Evolutionary conservation across 1,140 invertebrate species (phyloP).

Genomic region (Musca domestica): DNA sequence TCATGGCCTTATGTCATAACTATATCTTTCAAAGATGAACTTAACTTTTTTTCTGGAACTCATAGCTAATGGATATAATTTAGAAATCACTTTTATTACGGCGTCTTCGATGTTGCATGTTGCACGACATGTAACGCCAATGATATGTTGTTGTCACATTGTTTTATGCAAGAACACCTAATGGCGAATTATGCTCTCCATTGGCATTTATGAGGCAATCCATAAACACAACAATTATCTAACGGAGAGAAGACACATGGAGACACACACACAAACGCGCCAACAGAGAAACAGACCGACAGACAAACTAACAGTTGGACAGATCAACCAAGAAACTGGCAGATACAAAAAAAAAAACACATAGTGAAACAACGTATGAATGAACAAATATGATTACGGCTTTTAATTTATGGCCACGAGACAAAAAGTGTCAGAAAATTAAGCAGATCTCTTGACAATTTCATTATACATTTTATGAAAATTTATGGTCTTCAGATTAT

Average conservation of each 20-base stretch:
- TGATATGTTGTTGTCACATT: conserved; percentile 20
- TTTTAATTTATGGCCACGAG: conserved; percentile 17
- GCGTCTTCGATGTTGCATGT: conserved; percentile 4
- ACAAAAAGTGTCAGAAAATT: conserved; percentile 17
- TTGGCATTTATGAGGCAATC: not conserved
- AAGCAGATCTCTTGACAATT: conserved; percentile 20
- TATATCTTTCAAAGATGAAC: too few species aligned
- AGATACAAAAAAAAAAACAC: not conserved
- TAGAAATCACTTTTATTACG: too few species aligned
- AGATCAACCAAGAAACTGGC: not conserved
- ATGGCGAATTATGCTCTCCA: not conserved
- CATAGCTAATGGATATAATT: too few species aligned
- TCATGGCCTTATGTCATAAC: too few species aligned
- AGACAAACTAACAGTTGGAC: not conserved
- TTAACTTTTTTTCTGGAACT: too few species aligned
- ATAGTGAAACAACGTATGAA: not conserved
- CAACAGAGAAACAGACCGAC: not conserved
- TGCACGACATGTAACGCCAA: conserved; percentile 20
- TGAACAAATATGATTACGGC: conserved; percentile 6
- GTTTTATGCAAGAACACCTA: not conserved
- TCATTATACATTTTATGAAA: conserved; percentile 6
- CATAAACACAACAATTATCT: conserved; percentile 15
- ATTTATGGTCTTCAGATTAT: conserved; percentile 16
- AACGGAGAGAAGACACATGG: not conserved
- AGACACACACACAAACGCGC: not conserved